These are phyloP conservation scores for Zosterops borbonicus DNA, from an alignment of 2,113 vertebrate species.

Conservation along the genomic window DNA sequence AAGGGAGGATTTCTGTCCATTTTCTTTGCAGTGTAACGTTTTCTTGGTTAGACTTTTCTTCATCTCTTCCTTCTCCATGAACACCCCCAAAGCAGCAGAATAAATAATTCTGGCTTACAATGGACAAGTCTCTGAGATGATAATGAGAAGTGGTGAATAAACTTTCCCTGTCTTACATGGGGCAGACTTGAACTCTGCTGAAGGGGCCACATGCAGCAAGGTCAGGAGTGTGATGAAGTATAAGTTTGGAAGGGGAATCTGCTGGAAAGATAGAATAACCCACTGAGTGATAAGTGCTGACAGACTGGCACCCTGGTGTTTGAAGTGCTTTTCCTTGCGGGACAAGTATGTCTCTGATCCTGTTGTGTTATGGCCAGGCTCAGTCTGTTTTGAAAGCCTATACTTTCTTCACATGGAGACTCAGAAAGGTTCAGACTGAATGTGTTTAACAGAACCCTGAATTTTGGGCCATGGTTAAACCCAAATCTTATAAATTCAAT, in stretches of 20 bases:
- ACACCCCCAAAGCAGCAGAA: neutral
- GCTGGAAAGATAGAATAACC: constrained; percentile 15
- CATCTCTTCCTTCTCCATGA: neutral
- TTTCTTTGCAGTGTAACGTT: neutral
- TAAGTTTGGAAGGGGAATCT: constrained; percentile 48
- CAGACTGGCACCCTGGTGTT: constrained; percentile 48
- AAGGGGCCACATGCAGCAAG: neutral
- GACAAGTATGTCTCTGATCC: constrained; percentile 37
- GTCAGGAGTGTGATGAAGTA: constrained; percentile 40
- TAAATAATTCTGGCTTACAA: neutral
- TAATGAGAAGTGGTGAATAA: neutral
- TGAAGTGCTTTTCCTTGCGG: constrained; percentile 26
- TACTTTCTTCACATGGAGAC: neutral
- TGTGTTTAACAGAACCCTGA: constrained; percentile 18
- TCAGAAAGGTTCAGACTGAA: neutral
- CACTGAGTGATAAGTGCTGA: constrained; percentile 60
- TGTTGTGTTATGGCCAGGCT: constrained; percentile 25
- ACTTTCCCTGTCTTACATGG: neutral
- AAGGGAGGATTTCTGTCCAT: rapidly evolving
- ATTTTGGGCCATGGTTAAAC: neutral
- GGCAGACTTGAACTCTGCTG: constrained; percentile 33
- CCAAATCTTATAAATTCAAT: neutral
- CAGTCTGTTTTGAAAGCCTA: constrained; percentile 20
- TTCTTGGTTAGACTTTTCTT: neutral
- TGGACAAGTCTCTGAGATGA: neutral